phyloP scores from a whole-genome alignment of 2,113 vertebrate genomes.

The Poecile atricapillus region DNA sequence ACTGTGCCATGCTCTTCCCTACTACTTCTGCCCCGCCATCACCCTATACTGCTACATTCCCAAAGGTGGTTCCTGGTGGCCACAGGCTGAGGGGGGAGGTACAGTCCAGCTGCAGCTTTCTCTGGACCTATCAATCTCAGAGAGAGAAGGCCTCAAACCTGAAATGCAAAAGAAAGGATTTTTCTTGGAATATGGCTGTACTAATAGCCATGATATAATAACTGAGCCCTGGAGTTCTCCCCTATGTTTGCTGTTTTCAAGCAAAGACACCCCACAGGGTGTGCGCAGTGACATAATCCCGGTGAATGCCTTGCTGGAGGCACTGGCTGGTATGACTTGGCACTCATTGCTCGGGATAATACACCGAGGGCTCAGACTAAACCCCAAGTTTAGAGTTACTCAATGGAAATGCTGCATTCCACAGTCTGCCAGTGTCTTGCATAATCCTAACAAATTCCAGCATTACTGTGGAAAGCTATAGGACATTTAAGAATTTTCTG shows the following conservation, averaged over 20 bases:
- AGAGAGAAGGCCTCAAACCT: not conserved
- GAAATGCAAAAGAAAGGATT: not conserved
- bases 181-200: not conserved
- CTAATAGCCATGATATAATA: fast-evolving
- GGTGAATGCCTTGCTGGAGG: not conserved
- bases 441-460: not conserved
- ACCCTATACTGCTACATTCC: not conserved
- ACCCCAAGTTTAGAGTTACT: not conserved
- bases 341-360: not conserved
- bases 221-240: not conserved
- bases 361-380: fast-evolving
- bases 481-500: not conserved
- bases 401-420: not conserved
- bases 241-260: fast-evolving
- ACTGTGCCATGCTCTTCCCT: not conserved
- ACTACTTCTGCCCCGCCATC: not conserved
- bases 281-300: fast-evolving
- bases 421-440: not conserved
- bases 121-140: not conserved
- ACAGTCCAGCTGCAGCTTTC: not conserved
- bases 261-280: not conserved
- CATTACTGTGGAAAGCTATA: not conserved
- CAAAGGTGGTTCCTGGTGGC: fast-evolving
- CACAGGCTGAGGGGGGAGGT: not conserved
- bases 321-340: not conserved